Base-by-base conservation (phyloP, 2,888 invertebrate species). In the Ferdinandea cuprea region DNA sequence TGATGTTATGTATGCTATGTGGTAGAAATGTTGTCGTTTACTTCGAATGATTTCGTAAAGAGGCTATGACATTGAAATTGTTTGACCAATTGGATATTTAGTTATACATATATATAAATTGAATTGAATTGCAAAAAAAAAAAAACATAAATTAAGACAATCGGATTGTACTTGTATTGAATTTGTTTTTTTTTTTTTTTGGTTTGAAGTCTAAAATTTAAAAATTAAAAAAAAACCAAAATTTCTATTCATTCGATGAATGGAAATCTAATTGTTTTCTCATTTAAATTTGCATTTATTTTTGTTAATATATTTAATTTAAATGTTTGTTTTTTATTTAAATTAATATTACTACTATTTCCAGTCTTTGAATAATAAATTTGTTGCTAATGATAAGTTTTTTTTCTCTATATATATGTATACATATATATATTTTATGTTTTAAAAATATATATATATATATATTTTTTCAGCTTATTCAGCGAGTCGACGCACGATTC, bases 301-400 rank as follows among this genome's bases (percentile, higher is more conserved):
- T 73, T 81, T 80, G 44, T 56, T 68, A 66, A 68, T 52, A 52
- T 68, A 69, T 65, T 28, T 54, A 25, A n/a, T n/a, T 76, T 85
- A 48, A 65, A 59, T 83, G 52, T 63, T 56, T 81, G 54, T 71
- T 79, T 52, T 85, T 79, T 56, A 79, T 66, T 78, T 68, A 80
- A 80, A 76, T 85, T 81, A 80, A 81, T 76, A 63, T 80, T 80
- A 80, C 79, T 85, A 80, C 79, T 85, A 85, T 76, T 85, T 80
- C 85, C 78, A 85, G 78, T 85, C 81, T 85, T 87, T 86, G 80
- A 81, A 74, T 73, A 74, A 79, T 81, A 85, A 77, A 85, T 85
- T 86, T 84, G 84, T 85, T 85, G 80, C 80, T 80, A 80, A 85
- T 80, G 80, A 80, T 85, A 80, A 85, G n/a, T 76, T 61, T 77